Evolutionary conservation across 64 coral and sea anemone genomes (phyloP).

Genomic region (Pocillopora verrucosa): DNA sequence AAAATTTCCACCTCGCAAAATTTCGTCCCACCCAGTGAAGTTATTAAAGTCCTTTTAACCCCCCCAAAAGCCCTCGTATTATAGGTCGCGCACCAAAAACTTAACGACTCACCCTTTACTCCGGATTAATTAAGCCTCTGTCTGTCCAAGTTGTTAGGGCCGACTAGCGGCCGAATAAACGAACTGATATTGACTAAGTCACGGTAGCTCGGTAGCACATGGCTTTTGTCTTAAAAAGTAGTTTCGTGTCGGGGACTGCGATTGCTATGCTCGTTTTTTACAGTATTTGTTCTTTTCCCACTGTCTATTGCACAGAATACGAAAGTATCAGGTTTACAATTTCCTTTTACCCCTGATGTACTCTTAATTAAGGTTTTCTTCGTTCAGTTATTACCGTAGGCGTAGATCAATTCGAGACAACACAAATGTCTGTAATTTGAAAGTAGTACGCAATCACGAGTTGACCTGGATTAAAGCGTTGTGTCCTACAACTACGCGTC

Average conservation of each 20-base stretch:
- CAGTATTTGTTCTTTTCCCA: conserved; percentile 6
- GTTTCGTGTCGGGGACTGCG: neutral
- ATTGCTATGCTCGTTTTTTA: neutral
- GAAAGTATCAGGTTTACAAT: conserved; percentile 9
- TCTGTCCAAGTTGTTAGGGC: neutral
- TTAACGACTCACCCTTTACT: too few relatives aligned
- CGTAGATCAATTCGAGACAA: conserved; percentile 1
- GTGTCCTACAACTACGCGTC: neutral
- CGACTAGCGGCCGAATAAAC: neutral
- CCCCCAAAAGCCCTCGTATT: too few relatives aligned
- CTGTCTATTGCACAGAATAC: neutral
- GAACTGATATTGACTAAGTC: conserved; percentile 6
- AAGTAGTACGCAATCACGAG: neutral
- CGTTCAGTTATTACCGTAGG: conserved; percentile 11
- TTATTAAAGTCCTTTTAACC: too few relatives aligned
- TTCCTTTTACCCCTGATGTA: neutral
- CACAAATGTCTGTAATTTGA: neutral
- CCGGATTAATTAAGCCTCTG: too few relatives aligned
- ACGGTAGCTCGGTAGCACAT: neutral
- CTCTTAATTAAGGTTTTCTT: neutral
- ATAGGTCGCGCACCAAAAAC: too few relatives aligned
- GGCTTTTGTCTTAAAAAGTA: neutral
- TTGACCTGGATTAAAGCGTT: neutral
- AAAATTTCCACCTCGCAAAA: too few relatives aligned
- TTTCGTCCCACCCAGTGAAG: too few relatives aligned